A percentile compares a stretch with the other conserved stretches of the same genome.
Conservation (phyloP, 2,888 invertebrate species). For the Aphodius sticticus region DNA sequence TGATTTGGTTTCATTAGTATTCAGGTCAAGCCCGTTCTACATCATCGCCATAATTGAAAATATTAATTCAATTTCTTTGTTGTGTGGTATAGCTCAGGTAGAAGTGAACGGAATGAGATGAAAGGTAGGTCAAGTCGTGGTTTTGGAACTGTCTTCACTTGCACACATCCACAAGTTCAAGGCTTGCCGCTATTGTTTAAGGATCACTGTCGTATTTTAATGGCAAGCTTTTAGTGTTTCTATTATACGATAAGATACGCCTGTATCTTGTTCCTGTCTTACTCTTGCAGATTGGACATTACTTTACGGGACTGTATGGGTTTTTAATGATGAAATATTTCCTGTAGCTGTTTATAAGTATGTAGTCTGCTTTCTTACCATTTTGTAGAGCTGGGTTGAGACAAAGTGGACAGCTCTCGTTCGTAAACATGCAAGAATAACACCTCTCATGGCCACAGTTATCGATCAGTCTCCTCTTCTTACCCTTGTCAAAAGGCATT, state of each 20-base stretch:
- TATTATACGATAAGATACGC: no score
- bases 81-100: neutral
- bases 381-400: slow-evolving; percentile 48
- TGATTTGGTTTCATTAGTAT: neutral
- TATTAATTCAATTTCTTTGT: neutral
- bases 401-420: slow-evolving; percentile 91
- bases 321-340: no score
- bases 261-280: no score
- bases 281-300: no score
- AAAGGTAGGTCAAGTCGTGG: neutral
- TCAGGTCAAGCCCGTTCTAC: neutral
- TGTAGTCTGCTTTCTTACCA: slow-evolving; percentile 40
- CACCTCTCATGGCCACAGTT: slow-evolving; percentile 95
- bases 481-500: slow-evolving; percentile 96
- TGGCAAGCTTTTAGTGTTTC: no score
- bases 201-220: neutral
- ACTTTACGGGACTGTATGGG: no score
- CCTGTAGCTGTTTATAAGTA: no score
- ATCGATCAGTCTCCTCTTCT: slow-evolving; percentile 93
- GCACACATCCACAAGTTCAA: neutral
- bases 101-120: neutral
- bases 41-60: neutral
- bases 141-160: neutral
- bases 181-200: neutral
- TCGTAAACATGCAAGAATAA: slow-evolving; percentile 93